phyloP scores from a whole-genome alignment of 2,797 vertebrate species.

The Rhyacichthys aspro region DNA sequence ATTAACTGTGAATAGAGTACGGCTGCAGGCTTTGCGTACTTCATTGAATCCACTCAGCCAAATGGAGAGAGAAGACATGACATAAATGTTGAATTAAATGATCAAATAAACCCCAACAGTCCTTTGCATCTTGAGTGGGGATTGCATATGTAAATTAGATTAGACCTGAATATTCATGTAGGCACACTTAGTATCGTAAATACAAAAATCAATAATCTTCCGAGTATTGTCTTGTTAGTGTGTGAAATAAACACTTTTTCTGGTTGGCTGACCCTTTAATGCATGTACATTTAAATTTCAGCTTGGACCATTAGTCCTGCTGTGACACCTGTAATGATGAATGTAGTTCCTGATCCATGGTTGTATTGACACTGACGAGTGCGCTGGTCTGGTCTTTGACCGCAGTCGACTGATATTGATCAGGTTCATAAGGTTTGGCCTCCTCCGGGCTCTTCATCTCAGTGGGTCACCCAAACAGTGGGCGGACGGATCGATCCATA shows the following conservation, averaged over 20 bases:
- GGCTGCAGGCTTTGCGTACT: conserved; percentile 37
- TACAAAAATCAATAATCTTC: no score
- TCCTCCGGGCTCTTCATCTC: conserved; percentile 27
- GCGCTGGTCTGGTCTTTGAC: conserved; percentile 20
- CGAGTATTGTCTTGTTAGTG: neutral
- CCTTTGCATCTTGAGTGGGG: neutral
- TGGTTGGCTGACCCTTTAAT: conserved; percentile 1
- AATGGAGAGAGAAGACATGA: conserved; percentile 16
- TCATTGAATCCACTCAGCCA: conserved; percentile 21
- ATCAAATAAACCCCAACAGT: neutral
- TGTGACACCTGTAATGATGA: conserved; percentile 27
- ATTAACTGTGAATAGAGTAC: conserved; percentile 51
- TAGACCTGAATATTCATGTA: no score
- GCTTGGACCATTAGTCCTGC: neutral
- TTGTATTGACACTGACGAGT: conserved; percentile 28
- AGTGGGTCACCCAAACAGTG: conserved; percentile 39
- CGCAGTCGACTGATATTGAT: conserved; percentile 46
- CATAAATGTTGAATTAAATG: conserved; percentile 15
- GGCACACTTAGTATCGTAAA: no score
- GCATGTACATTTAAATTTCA: conserved; percentile 2
- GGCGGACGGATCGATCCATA: conserved; percentile 36
- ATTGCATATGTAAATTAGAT: no score
- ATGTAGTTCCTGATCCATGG: conserved; percentile 10
- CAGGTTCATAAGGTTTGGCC: conserved; percentile 27
- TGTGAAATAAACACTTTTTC: neutral